phyloP scores from a whole-genome alignment of 1,140 invertebrate genomes.

The Samia ricini region DNA sequence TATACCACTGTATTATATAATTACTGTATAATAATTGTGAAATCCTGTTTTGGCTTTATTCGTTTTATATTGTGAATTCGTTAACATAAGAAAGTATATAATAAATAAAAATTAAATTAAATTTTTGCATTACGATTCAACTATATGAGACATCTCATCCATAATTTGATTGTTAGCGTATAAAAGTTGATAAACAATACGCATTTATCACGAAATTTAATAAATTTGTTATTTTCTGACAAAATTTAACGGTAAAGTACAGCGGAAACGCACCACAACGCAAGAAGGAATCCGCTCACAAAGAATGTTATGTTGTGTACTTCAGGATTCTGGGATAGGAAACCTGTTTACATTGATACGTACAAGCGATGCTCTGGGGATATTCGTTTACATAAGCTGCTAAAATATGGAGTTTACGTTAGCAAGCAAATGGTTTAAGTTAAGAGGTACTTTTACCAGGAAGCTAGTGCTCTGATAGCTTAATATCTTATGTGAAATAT shows the following conservation, averaged over 20 bases:
- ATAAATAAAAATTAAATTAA: no score
- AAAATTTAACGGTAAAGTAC: not conserved
- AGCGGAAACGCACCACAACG: not conserved
- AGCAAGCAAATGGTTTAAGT: not conserved
- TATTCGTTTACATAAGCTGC: not conserved
- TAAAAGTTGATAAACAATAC: no score
- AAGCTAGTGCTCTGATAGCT: not conserved
- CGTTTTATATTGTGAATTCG: no score
- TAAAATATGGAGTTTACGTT: not conserved
- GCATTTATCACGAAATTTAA: no score
- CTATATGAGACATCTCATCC: no score
- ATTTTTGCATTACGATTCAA: no score
- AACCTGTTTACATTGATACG: slow-evolving; percentile 11
- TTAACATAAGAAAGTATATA: no score
- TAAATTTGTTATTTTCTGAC: not conserved
- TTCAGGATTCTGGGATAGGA: slow-evolving; percentile 5
- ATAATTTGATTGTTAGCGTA: no score
- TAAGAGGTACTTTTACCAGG: not conserved
- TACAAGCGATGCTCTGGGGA: slow-evolving; percentile 5
- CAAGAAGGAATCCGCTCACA: not conserved
- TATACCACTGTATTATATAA: no score
- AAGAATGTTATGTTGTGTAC: slow-evolving; percentile 8
- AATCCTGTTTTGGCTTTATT: no score
- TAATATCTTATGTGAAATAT: not conserved
- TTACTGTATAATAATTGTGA: no score